Evolutionary conservation across 23 tunicate species (phyloP), one percentile per base, ranked within the genome.

Genomic region (Ciona savignyi): DNA sequence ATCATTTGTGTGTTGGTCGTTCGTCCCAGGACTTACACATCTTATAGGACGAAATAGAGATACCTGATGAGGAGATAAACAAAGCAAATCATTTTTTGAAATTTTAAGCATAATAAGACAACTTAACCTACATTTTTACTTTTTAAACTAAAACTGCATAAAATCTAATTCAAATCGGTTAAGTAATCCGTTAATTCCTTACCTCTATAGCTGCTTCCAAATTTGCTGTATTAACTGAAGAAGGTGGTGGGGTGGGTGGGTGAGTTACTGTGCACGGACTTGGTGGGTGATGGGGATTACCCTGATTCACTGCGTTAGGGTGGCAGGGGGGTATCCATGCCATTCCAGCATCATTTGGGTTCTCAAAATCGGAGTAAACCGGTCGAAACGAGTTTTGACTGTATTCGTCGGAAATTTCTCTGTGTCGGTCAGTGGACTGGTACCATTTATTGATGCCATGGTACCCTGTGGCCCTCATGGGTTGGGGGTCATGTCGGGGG

Each of bases 191-290:
- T 68, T 29, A 11, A 32, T 24, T 11, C 32, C 79, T 70, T 65
- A 82, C 96, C 72, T 82, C 80, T 76, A 88, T 88, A 1, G 96
- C 96, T 26, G 86, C 96, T 0, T 77, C 84, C 24, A 88, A 70
- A 73, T 81, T 88, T 9, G 96, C 83, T 22, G 96, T 88, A 48
- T 81, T 82, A 3, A 77, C 87, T 21, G 96, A 88, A 11, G 87
- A 88, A 22, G 96, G 96, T 24, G 96, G 96, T 20, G 96, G 96
- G 29, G 96, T 88, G 9, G 96, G 87, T 27, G 96, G 96, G 72
- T 88, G 96, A 42, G 87, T 82, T 27, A 75, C 87, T 22, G 78
- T 82, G 80, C 87, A 82, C 25, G 87, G 87, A 33, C 87, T 82
- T 23, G 87, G 87, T 32, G 87, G 87, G 33, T 82, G 87, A 56